phyloP scores from a whole-genome alignment of 1,140 invertebrate genomes.

The Hyles euphorbiae region DNA sequence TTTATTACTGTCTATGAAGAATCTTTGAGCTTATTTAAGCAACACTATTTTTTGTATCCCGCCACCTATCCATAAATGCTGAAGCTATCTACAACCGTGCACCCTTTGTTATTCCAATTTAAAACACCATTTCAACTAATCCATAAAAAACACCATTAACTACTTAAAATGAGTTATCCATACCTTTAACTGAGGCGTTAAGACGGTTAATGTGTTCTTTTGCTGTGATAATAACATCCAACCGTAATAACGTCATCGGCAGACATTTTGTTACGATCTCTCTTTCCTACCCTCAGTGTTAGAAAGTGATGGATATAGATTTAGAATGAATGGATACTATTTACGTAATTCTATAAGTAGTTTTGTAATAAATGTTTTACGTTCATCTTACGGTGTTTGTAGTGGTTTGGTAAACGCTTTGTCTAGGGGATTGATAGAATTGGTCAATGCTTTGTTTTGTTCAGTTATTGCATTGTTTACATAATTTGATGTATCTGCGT shows the following conservation, averaged over 20 bases:
- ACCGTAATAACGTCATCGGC: slow-evolving; percentile 26
- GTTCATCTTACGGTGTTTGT: background rate
- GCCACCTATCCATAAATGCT: too few species aligned
- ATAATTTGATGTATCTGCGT: too few species aligned
- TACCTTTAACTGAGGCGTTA: slow-evolving; percentile 27
- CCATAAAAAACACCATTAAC: slow-evolving; percentile 16
- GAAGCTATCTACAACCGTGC: background rate
- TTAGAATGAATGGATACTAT: slow-evolving; percentile 32
- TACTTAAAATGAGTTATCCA: slow-evolving; percentile 36
- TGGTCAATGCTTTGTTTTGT: too few species aligned
- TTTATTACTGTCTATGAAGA: too few species aligned
- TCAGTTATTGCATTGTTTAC: too few species aligned
- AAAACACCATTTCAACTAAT: slow-evolving; percentile 8
- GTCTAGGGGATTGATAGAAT: too few species aligned
- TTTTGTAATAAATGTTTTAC: slow-evolving; percentile 7
- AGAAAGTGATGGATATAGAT: slow-evolving; percentile 24
- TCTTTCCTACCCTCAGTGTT: slow-evolving; percentile 14
- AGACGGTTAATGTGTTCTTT: slow-evolving; percentile 38
- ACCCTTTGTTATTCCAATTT: slow-evolving; percentile 3
- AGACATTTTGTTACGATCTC: slow-evolving; percentile 26
- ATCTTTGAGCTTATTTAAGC: too few species aligned
- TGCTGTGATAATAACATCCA: slow-evolving; percentile 25
- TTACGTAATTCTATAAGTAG: slow-evolving; percentile 22
- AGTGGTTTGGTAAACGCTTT: background rate
- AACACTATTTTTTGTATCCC: too few species aligned